phyloP scores from a whole-genome alignment of 2,888 invertebrate genomes.

The Chymomyza fuscimana region DNA sequence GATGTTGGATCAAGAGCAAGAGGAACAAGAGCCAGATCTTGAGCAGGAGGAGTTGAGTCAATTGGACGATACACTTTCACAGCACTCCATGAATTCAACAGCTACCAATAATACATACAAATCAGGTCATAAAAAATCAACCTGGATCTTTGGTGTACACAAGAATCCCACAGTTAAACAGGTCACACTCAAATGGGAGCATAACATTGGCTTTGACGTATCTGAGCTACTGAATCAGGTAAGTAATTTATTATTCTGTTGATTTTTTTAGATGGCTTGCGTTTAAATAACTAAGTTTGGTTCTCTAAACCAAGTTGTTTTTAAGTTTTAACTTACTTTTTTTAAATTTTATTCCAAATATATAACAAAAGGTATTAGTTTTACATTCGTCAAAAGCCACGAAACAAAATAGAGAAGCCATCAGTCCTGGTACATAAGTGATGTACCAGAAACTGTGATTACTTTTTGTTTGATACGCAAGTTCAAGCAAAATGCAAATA shows the following conservation, averaged over 20 bases:
- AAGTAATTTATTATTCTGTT: not conserved
- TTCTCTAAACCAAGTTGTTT: no score
- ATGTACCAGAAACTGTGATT: no score
- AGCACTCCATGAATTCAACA: slow-evolving; percentile 62
- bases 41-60: slow-evolving; percentile 30
- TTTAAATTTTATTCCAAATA: no score
- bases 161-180: slow-evolving; percentile 79
- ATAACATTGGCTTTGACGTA: slow-evolving; percentile 74
- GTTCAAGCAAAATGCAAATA: no score
- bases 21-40: slow-evolving; percentile 19
- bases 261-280: not conserved
- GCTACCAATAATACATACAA: slow-evolving; percentile 51
- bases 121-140: slow-evolving; percentile 56
- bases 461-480: no score
- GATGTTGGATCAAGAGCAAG: slow-evolving; percentile 13
- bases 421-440: no score
- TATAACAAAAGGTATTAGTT: no score
- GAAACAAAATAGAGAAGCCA: no score
- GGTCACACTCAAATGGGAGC: slow-evolving; percentile 74
- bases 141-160: slow-evolving; percentile 78
- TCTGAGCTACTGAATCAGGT: slow-evolving; percentile 75
- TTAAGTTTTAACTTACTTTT: no score
- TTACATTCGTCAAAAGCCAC: no score
- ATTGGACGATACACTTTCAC: slow-evolving; percentile 50
- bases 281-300: no score